These are phyloP conservation scores for Drosophila quinaria DNA, from an alignment of 2,888 invertebrate species.

Conservation along the genomic window DNA sequence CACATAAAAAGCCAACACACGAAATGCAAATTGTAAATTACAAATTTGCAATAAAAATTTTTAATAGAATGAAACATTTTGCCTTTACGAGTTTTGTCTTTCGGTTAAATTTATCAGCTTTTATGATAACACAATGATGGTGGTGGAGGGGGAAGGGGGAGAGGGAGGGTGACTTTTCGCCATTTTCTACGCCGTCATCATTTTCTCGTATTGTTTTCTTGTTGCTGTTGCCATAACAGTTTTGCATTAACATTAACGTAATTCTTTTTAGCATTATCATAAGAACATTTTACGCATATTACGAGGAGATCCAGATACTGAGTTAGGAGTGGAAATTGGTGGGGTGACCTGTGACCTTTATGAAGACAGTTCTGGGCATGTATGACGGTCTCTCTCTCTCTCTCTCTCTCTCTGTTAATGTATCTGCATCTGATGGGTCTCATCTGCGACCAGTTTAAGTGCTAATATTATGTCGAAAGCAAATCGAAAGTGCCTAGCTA, in stretches of 20 bases:
- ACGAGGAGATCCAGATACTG: conserved; percentile 29
- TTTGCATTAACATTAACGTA: conserved; percentile 82
- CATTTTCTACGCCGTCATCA: conserved; percentile 71
- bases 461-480: conserved; percentile 51
- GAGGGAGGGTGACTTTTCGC: conserved; percentile 12
- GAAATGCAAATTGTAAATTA: conserved; percentile 85
- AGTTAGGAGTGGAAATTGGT: conserved; percentile 1
- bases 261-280: conserved; percentile 83
- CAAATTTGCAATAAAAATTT: conserved; percentile 85
- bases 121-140: conserved; percentile 68
- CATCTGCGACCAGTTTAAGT: conserved; percentile 61
- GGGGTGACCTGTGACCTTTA: conserved; percentile 37
- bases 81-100: conserved; percentile 82
- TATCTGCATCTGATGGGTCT: conserved; percentile 25
- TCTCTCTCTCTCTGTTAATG: not conserved
- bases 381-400: conserved; percentile 2
- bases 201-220: conserved; percentile 77
- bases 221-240: conserved; percentile 76
- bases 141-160: not conserved
- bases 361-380: conserved; percentile 29
- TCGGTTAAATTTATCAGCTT: conserved; percentile 78
- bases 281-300: conserved; percentile 84
- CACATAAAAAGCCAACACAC: conserved; percentile 74
- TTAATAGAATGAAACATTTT: conserved; percentile 84
- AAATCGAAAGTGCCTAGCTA: conserved; percentile 14